Percentiles rank a stretch among this genome's conserved stretches.
phyloP scores from a whole-genome alignment of 1,140 invertebrate genomes.

The Colletes latitarsis region DNA sequence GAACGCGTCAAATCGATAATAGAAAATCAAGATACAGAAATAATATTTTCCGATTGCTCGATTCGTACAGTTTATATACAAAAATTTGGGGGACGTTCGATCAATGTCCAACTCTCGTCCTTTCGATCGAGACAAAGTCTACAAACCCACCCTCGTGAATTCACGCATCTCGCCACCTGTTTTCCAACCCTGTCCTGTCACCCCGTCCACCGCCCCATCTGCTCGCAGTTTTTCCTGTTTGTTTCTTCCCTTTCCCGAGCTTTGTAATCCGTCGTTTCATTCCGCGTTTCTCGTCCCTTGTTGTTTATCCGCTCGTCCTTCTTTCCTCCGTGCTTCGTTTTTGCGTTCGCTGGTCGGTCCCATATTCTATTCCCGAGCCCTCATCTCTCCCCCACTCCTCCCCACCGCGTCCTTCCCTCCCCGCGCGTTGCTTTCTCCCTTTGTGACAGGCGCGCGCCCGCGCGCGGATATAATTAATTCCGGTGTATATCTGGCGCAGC shows the following conservation, averaged over 20 bases:
- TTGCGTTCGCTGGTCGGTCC: slow-evolving; percentile 15
- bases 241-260: slow-evolving; percentile 3
- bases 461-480: slow-evolving; percentile 65
- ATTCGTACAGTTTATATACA: too few relatives aligned
- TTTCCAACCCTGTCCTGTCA: not conserved
- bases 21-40: too few relatives aligned
- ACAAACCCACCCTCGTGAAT: slow-evolving; percentile 1
- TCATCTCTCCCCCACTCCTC: too few relatives aligned
- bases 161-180: slow-evolving; percentile 14
- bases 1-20: too few relatives aligned
- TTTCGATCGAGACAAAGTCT: not conserved
- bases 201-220: not conserved
- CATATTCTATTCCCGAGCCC: slow-evolving; percentile 28
- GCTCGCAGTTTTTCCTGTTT: not conserved
- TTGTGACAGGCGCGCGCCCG: slow-evolving; percentile 41
- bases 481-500: slow-evolving; percentile 56
- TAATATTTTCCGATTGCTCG: too few relatives aligned
- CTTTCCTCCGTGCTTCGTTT: slow-evolving; percentile 15
- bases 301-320: not conserved
- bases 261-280: not conserved
- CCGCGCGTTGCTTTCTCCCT: slow-evolving; percentile 28
- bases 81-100: not conserved
- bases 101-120: not conserved
- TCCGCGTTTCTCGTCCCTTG: not conserved
- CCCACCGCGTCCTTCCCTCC: not conserved